Base-by-base conservation (phyloP, 2,113 vertebrate species). In the Neoarius graeffei region DNA sequence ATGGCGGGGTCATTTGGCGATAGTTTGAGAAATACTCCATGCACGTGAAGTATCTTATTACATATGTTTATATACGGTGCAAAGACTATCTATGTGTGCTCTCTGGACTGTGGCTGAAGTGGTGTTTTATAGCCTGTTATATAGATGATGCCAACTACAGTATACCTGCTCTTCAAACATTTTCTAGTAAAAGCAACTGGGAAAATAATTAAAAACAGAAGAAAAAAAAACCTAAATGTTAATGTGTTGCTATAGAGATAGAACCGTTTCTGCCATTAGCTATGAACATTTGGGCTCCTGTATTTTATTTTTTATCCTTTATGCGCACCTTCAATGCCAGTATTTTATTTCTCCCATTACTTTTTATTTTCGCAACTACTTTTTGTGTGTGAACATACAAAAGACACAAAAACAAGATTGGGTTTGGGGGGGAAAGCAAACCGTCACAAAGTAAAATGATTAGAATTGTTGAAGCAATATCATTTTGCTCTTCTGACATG, bases 1-100 rank as follows among this genome's bases (percentile, higher is more conserved):
- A 85, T 5, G 59, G 67, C 57, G 91, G 90, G 94, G 91, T 93
- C 93, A 95, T 96, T 96, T 95, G 96, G 96, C 35, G 96, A 90
- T 92, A 91, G 93, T 89, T 92, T 90, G 95, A 95, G 94, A 95
- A 96, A 95, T 96, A 97, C 93, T 97, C 97, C 97, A 97, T 99
- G 98, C 98, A 99, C 98, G 98, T 98, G 97, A 98, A 98, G 95
- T 98, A 98, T 98, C 97, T 99, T 98, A 99, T 96, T 99, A 98
- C 97, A 97, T 98, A 98, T 98, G 98, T 99, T 99, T 99, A 97
- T 99, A 99, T 97, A 95, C 90, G 95, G 96, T 96, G 95, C 91
- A 96, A 96, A 95, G 94, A 96, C 96, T 95, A 95, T 91, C 91
- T 97, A 96, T 96, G 96, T 96, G 96, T 97, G 96, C 94, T 96